Evolutionary conservation across 2,113 vertebrate species (phyloP), one percentile per base, ranked within the genome.

Genomic region (Psettodes erumei): DNA sequence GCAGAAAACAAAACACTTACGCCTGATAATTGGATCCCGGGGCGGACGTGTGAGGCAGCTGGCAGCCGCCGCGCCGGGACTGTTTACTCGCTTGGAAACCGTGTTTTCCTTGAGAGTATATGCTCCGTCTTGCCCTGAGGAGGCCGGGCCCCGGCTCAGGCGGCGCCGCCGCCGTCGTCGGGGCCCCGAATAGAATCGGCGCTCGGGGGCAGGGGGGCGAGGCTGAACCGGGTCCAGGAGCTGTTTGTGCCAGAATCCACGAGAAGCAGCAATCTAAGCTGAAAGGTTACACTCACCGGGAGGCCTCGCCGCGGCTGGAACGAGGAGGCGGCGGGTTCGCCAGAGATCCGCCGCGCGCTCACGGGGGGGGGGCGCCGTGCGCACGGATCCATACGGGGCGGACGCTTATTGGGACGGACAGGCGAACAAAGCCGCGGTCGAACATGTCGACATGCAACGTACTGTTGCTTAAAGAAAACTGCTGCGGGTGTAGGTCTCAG

Each of bases 81-180:
- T 90, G 88, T 90, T 87, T 88, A 90, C 87, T 66, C 78, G 82
- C 86, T 65, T 84, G 76, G 88, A 89, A 77, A 86, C 82, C 32
- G 30, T 87, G 90, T 87, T 90, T 90, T 76, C 47, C 53, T 68
- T 47, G 13, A 62, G 51, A 73, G 69, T 83, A 43, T 84, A 33
- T 51, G 81, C 77, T 87, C 60, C 3, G 56, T 89, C 82, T 86
- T 79, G 85, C 75, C 90, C n/a, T 58, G 77, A 70, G 54, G 68
- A 65, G 15, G 43, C 33, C 53, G 37, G n/a, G 18, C 37, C 51
- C 13, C 27, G 0, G 27, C 30, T 73, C 45, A 65, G 73, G 61
- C 40, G 33, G 68, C 7, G 45, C 23, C 15, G 50, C 25, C 25
- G 42, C 50, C 53, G 43, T 75, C 81, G 53, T 53, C 15, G 33